These are phyloP conservation scores for Tinea pellionella DNA, from an alignment of 2,888 invertebrate species.

Conservation along the genomic window DNA sequence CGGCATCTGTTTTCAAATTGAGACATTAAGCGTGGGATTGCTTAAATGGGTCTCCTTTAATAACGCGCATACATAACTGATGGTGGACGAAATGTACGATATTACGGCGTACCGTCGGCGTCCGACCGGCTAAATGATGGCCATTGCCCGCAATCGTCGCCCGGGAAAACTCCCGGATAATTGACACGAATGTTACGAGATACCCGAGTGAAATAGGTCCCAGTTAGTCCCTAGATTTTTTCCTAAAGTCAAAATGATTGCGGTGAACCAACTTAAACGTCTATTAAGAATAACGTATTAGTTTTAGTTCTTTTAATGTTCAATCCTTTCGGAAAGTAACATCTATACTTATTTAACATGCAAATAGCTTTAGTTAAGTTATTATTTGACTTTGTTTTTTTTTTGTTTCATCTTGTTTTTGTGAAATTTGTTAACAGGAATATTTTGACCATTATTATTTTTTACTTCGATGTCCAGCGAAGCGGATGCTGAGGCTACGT, in stretches of 20 bases:
- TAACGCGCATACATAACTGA: constrained; percentile 55
- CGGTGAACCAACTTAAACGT: constrained; percentile 4
- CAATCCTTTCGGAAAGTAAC: background rate
- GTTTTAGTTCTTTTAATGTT: background rate
- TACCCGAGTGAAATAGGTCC: constrained; percentile 21
- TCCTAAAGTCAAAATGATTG: constrained; percentile 6
- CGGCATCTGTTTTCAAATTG: constrained; percentile 59
- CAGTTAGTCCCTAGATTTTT: background rate
- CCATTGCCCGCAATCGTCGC: constrained; percentile 52
- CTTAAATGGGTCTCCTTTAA: constrained; percentile 50
- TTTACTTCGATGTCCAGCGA: background rate
- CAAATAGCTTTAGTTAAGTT: background rate
- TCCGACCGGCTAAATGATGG: constrained; percentile 43
- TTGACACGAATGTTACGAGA: constrained; percentile 53
- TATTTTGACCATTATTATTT: background rate
- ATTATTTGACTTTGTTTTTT: no score
- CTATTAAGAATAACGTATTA: constrained; percentile 9
- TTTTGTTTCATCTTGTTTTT: no score
- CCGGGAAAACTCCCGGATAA: constrained; percentile 54
- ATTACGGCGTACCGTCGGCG: constrained; percentile 23
- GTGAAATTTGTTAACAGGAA: background rate
- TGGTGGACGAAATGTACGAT: constrained; percentile 39
- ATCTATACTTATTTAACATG: background rate
- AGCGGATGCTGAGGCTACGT: background rate
- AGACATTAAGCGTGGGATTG: constrained; percentile 55